Percentiles rank a stretch among this genome's conserved stretches.
Evolutionary conservation across 2,113 vertebrate species (phyloP).

Genomic region (Chloebia gouldiae): DNA sequence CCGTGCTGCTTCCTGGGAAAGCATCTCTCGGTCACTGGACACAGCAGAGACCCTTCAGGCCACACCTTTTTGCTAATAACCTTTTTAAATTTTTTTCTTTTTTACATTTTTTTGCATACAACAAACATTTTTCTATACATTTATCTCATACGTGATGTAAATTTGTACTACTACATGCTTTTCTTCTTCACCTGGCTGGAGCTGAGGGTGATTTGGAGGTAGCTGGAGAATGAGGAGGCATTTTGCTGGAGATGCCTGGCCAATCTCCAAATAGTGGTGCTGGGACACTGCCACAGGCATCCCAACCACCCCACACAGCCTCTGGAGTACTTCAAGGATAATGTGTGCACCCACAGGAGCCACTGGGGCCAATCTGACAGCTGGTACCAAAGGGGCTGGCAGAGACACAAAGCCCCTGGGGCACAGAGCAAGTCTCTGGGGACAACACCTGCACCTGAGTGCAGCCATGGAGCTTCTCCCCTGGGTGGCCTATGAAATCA

Average conservation of each 20-base stretch:
- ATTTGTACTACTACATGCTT: neutral
- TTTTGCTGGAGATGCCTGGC: neutral
- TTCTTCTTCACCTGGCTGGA: neutral
- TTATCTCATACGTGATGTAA: neutral
- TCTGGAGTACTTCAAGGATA: neutral
- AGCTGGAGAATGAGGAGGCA: neutral
- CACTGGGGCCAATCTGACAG: neutral
- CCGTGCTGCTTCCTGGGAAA: neutral
- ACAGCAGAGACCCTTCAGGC: neutral
- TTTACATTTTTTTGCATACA: neutral
- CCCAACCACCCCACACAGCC: neutral
- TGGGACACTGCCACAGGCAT: neutral
- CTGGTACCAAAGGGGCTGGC: neutral
- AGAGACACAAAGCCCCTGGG: neutral
- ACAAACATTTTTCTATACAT: neutral
- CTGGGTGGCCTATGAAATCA: accelerated
- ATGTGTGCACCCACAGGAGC: neutral
- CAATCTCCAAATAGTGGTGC: accelerated
- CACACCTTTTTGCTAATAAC: neutral
- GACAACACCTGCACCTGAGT: neutral
- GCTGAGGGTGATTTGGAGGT: neutral
- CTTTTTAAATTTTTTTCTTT: too few species aligned
- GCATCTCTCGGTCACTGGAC: neutral
- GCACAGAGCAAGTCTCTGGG: neutral
- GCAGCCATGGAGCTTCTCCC: neutral